Evolutionary conservation across 2,113 vertebrate genomes (phyloP).

Genomic region (Onychorhynchus coronatus): DNA sequence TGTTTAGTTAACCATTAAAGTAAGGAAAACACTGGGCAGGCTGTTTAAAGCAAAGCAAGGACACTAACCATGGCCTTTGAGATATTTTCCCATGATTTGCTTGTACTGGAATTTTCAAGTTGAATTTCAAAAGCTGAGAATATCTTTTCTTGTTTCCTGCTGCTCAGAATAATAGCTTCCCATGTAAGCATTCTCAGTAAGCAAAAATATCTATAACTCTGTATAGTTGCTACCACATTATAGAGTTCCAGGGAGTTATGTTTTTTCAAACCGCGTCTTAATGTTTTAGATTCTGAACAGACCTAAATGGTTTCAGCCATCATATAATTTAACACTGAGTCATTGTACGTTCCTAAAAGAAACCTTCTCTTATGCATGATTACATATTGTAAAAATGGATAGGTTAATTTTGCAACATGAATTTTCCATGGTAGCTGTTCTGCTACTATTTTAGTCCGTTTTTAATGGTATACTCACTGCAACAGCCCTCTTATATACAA

Average conservation of each 20-base stretch:
- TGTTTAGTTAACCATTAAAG: constrained; percentile 42
- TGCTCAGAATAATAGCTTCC: constrained; percentile 17
- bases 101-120: constrained; percentile 26
- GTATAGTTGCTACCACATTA: not conserved
- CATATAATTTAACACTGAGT: constrained; percentile 71
- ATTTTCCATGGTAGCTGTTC: constrained; percentile 56
- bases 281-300: constrained; percentile 19
- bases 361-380: constrained; percentile 74
- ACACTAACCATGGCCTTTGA: not conserved
- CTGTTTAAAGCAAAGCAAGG: constrained; percentile 27
- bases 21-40: constrained; percentile 12
- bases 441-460: constrained; percentile 65
- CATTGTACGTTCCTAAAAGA: constrained; percentile 56
- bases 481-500: constrained; percentile 58
- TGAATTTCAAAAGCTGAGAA: constrained; percentile 51
- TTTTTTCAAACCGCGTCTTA: not conserved
- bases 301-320: constrained; percentile 48
- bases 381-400: constrained; percentile 71
- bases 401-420: constrained; percentile 63
- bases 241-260: not conserved
- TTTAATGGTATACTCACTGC: constrained; percentile 67
- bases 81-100: constrained; percentile 52
- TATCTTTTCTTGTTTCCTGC: constrained; percentile 55
- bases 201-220: constrained; percentile 22
- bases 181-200: constrained; percentile 17